Base-by-base conservation (phyloP, 2,888 invertebrate genomes). In the Cyrtodaria siliqua region DNA sequence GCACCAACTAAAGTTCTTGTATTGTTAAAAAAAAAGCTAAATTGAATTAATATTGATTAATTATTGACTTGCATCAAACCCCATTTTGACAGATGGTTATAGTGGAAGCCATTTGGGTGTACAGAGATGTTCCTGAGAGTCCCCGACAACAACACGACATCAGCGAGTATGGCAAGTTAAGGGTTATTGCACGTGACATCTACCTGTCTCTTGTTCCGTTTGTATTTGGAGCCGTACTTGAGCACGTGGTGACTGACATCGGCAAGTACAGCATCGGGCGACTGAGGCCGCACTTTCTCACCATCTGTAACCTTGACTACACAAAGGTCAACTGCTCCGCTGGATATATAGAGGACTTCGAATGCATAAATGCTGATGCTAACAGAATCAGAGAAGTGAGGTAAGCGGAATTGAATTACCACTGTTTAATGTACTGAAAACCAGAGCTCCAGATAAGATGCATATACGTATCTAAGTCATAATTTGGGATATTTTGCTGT, bases 201-300 rank as follows among this genome's bases (percentile, higher is more conserved):
- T 85, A 85, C 60, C 47, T 74, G 26, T 73, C 77, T 2, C 50
- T 85, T 2, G 60, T 77, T 18, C 72, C 86, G 23, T 98, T 98
- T 92, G 95, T 96, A 20, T 98, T 98, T 93, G 98, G 98, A 0
- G 96, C 96, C 52, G 96, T 96, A 47, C 95, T 96, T 84, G 96
- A 96, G 83, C 97, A 97, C 92, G 94, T 98, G 50, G 95, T 96
- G 80, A 98, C 98, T 3, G 98, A 99, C 93, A 95, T 98, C 80
- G 97, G 97, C 82, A 99, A 99, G 93, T 98, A 98, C 92, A 95
- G 96, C 12, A 96, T 99, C 81, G 99, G 99, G 44, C 95, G 98
- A 66, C 94, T 99, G 84, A 94, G 99, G 85, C 99, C 99, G 33
- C 98, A 99, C 94, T 99, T 99, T 94, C 95, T 97, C 91, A 95